A percentile compares a stretch with the other conserved stretches of the same genome.
Evolutionary conservation across 2,113 vertebrate genomes (phyloP).

Genomic region (Prochilodus magdalenae): DNA sequence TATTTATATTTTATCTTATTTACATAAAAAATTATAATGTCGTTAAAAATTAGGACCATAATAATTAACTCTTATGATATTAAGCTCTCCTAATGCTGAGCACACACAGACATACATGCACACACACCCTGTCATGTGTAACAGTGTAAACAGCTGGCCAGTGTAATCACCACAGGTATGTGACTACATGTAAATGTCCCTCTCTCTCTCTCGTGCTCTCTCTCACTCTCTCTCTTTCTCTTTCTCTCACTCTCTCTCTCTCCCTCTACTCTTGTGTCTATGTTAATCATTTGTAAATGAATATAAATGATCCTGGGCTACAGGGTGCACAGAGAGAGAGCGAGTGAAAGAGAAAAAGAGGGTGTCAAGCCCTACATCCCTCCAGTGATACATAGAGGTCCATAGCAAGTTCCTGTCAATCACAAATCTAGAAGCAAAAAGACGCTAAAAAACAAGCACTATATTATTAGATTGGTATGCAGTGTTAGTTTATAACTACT

Average conservation of each 20-base stretch:
- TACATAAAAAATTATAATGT: too few relatives aligned
- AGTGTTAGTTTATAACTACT: too few relatives aligned
- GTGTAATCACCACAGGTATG: neutral
- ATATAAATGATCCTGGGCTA: neutral
- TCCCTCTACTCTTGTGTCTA: neutral
- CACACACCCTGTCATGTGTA: neutral
- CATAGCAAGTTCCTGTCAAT: neutral
- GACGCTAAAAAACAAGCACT: too few relatives aligned
- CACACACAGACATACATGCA: neutral
- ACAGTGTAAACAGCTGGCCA: conserved; percentile 44
- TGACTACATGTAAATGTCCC: conserved; percentile 23
- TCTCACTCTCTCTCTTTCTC: neutral
- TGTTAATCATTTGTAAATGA: conserved; percentile 5
- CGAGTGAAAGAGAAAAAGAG: neutral
- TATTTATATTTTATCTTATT: too few relatives aligned
- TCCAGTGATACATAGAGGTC: neutral
- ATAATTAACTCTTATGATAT: neutral
- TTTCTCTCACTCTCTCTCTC: too few relatives aligned
- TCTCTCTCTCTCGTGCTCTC: neutral
- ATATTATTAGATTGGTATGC: too few relatives aligned
- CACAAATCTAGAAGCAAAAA: neutral
- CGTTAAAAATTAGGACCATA: neutral
- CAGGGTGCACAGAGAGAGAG: neutral
- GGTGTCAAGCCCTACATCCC: neutral
- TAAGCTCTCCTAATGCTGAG: neutral